Evolutionary conservation across 2,888 invertebrate genomes (phyloP).

Genomic region (Athrips mouffetella): DNA sequence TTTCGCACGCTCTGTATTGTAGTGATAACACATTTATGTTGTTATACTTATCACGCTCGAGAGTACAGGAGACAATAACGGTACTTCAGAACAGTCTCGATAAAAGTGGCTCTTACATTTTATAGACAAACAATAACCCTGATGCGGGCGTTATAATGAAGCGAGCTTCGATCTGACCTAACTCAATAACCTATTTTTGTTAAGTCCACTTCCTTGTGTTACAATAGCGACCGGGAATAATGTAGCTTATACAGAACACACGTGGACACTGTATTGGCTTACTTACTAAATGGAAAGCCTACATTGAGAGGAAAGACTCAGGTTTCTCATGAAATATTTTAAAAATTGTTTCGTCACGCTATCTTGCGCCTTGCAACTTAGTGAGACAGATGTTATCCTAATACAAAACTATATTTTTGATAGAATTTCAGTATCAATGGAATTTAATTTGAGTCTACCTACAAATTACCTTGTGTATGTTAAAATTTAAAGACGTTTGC

Average conservation of each 20-base stretch:
- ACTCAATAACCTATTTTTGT: slow-evolving; percentile 22
- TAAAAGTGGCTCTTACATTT: slow-evolving; percentile 1
- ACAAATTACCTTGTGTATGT: too few species aligned
- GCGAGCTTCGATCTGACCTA: slow-evolving; percentile 3
- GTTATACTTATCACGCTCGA: neutral
- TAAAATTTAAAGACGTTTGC: too few species aligned
- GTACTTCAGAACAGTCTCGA: neutral
- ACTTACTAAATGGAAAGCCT: slow-evolving; percentile 7
- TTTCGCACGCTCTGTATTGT: neutral
- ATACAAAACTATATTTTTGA: too few species aligned
- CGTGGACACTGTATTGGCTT: slow-evolving; percentile 14
- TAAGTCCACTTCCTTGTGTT: slow-evolving; percentile 17
- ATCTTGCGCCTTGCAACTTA: too few species aligned
- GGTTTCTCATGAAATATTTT: slow-evolving; percentile 1
- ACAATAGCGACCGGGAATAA: slow-evolving; percentile 23
- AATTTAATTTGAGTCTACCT: too few species aligned
- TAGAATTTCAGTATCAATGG: too few species aligned
- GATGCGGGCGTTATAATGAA: slow-evolving; percentile 6
- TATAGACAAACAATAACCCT: neutral
- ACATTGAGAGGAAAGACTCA: slow-evolving; percentile 1
- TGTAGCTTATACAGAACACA: slow-evolving; percentile 27
- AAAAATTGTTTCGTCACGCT: slow-evolving; percentile 4
- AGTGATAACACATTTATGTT: neutral
- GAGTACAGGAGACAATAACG: neutral
- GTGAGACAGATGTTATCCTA: too few species aligned